Conservation (phyloP, 2,113 vertebrate species). For the Catharus fuscescens region DNA sequence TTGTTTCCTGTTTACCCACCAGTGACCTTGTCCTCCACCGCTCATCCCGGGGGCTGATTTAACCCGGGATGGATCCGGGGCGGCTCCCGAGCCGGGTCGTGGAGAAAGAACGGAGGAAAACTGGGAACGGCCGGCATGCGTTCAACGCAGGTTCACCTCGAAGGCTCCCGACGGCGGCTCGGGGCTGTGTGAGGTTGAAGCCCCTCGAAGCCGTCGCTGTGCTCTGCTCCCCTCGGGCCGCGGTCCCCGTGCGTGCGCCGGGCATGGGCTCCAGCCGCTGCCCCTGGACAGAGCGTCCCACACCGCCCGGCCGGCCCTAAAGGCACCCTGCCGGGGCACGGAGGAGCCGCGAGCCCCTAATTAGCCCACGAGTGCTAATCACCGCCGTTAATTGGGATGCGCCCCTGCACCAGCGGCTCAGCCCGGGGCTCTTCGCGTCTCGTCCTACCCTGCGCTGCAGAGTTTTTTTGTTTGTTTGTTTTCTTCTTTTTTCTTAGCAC, state of each 20-base stretch:
- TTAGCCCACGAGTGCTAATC: background rate
- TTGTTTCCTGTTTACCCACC: background rate
- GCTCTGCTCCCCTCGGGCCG: background rate
- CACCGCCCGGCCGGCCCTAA: rapidly evolving
- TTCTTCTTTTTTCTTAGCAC: background rate
- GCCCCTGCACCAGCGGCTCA: background rate
- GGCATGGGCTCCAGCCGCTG: background rate
- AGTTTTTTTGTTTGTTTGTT: background rate
- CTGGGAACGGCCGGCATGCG: rapidly evolving
- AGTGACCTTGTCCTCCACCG: rapidly evolving
- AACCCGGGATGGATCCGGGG: background rate
- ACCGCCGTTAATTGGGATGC: background rate
- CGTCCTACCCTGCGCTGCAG: background rate
- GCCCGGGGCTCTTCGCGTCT: background rate
- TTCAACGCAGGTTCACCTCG: no score
- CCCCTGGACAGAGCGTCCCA: rapidly evolving
- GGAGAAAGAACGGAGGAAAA: background rate
- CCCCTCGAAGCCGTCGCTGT: rapidly evolving
- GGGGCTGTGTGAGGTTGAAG: rapidly evolving
- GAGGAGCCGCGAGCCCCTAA: no score
- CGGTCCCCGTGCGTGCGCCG: no score
- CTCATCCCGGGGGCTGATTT: background rate
- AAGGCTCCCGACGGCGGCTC: background rate
- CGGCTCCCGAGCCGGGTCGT: rapidly evolving
- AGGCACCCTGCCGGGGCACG: rapidly evolving